Percentiles rank a stretch among this genome's conserved stretches.
These are phyloP conservation scores for Opisthograptis luteolata DNA, from an alignment of 2,888 invertebrate species.

Conservation along the genomic window DNA sequence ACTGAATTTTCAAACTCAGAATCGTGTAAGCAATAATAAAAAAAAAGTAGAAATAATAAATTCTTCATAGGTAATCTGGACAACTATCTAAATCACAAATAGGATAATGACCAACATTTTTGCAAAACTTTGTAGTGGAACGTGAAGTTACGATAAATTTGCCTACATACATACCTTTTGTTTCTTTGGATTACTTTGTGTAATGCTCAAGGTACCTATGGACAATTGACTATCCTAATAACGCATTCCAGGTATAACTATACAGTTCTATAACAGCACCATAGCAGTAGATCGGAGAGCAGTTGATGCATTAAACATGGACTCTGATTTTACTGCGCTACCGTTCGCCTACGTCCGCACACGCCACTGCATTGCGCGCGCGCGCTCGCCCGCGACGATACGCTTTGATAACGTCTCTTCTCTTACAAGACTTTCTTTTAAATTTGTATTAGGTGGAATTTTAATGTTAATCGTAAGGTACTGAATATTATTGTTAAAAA, in stretches of 20 bases:
- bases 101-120: too few species aligned
- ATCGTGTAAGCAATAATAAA: too few species aligned
- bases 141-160: too few species aligned
- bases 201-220: not conserved
- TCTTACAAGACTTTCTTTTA: conserved; percentile 69
- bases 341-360: conserved; percentile 39
- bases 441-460: conserved; percentile 30
- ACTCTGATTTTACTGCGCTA: conserved; percentile 62
- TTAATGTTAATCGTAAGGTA: conserved; percentile 8
- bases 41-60: too few species aligned
- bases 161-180: too few species aligned
- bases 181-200: too few species aligned
- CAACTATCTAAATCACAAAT: too few species aligned
- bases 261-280: conserved; percentile 54
- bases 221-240: conserved; percentile 13
- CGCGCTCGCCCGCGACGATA: conserved; percentile 64
- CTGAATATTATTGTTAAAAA: not conserved
- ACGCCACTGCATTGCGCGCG: conserved; percentile 66
- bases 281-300: conserved; percentile 39
- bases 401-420: conserved; percentile 61
- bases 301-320: conserved; percentile 65
- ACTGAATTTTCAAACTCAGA: too few species aligned
- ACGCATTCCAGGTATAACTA: conserved; percentile 31
- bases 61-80: too few species aligned
- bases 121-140: too few species aligned